phyloP scores from a whole-genome alignment of 2,797 vertebrate genomes.

The Sebastes hubbsi region DNA sequence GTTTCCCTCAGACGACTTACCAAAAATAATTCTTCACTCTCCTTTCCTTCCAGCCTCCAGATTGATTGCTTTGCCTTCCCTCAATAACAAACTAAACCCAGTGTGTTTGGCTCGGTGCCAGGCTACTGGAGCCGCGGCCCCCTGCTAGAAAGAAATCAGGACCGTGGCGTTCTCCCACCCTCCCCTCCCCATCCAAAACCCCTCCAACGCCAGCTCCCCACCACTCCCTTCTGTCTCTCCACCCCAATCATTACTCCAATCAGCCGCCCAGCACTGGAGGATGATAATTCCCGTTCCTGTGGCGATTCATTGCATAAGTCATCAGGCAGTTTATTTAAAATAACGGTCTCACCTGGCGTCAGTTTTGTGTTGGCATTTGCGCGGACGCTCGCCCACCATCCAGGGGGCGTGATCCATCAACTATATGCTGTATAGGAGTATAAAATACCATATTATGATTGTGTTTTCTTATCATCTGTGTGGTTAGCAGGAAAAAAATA shows the following conservation, averaged over 20 bases:
- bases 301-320: constrained; percentile 55
- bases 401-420: neutral
- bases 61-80: constrained; percentile 66
- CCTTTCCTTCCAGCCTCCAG: constrained; percentile 39
- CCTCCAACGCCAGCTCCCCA: constrained; percentile 5
- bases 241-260: constrained; percentile 72
- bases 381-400: neutral
- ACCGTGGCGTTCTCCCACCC: constrained; percentile 5
- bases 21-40: constrained; percentile 61
- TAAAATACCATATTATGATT: neutral
- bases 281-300: constrained; percentile 51
- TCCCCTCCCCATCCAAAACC: neutral
- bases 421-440: neutral
- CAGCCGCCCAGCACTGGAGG: constrained; percentile 44
- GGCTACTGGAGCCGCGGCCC: constrained; percentile 39
- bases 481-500: rapidly evolving
- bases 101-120: constrained; percentile 50
- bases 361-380: neutral
- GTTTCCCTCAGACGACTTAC: constrained; percentile 69
- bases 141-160: constrained; percentile 64
- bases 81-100: constrained; percentile 52
- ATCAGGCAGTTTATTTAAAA: constrained; percentile 54
- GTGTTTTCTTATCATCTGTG: neutral
- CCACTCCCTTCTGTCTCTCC: constrained; percentile 39
- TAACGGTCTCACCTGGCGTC: neutral